These are phyloP conservation scores for Bombus haemorrhoidalis DNA, from an alignment of 1,140 invertebrate species.

Conservation along the genomic window DNA sequence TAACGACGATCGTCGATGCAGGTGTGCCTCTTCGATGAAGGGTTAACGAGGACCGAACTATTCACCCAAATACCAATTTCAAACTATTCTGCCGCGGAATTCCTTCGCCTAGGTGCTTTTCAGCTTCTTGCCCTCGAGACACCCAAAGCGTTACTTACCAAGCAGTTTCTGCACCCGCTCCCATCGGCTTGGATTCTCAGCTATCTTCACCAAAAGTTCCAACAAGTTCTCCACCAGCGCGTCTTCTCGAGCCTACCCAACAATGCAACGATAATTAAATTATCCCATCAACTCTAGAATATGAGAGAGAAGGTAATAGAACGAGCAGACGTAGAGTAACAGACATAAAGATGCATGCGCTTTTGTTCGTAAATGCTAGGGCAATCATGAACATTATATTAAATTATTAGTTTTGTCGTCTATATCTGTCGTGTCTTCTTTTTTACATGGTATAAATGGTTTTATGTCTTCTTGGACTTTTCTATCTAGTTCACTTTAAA, in stretches of 20 bases:
- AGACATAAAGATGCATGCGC: background rate
- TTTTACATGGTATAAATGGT: too few species aligned
- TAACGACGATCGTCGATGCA: background rate
- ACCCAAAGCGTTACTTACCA: conserved; percentile 67
- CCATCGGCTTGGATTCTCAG: conserved; percentile 70
- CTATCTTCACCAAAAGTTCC: conserved; percentile 70
- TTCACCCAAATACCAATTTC: background rate
- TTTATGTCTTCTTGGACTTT: too few species aligned
- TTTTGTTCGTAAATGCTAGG: too few species aligned
- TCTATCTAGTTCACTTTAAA: too few species aligned
- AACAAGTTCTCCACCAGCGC: conserved; percentile 70
- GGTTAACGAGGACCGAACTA: conserved; percentile 4
- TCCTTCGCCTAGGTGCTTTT: background rate
- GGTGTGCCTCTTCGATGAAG: background rate
- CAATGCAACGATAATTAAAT: background rate
- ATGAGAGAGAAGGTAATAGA: background rate
- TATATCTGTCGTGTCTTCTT: too few species aligned
- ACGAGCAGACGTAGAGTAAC: background rate
- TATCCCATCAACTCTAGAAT: background rate
- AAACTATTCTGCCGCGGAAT: background rate
- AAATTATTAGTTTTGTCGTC: too few species aligned
- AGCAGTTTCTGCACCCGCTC: conserved; percentile 71
- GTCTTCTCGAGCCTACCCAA: conserved; percentile 66
- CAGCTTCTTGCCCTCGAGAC: too few species aligned
- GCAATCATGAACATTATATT: too few species aligned